A percentile compares a stretch with the other conserved stretches of the same genome.
Conservation (phyloP, 2,113 vertebrate genomes). For the Oreochromis aureus region DNA sequence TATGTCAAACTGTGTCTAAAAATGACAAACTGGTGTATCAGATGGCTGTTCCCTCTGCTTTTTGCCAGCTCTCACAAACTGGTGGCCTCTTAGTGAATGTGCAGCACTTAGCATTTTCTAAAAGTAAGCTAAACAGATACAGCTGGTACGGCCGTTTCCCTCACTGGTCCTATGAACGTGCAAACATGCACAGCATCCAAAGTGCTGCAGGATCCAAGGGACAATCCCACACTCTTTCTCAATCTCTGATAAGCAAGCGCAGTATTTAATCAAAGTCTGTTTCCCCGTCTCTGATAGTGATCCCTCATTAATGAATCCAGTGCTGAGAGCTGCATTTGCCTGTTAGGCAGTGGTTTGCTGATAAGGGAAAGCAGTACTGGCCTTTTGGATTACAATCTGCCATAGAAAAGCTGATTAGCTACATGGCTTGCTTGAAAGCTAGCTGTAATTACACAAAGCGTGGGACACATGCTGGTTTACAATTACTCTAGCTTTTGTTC, state of each 20-base stretch:
- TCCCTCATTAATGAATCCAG: slow-evolving; percentile 40
- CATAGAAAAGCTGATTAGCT: slow-evolving; percentile 67
- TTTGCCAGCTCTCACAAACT: not conserved
- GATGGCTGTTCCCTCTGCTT: not conserved
- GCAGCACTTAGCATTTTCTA: not conserved
- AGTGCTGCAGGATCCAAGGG: not conserved
- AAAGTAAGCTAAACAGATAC: not conserved
- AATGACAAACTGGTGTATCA: not conserved
- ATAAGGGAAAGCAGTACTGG: slow-evolving; percentile 58
- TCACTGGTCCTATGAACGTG: not conserved
- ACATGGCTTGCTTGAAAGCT: slow-evolving; percentile 41
- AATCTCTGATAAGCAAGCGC: slow-evolving; percentile 8
- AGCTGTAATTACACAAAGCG: slow-evolving; percentile 56
- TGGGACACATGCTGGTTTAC: slow-evolving; percentile 6
- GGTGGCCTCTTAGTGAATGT: not conserved
- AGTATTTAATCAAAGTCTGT: slow-evolving; percentile 28
- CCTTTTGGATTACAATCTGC: slow-evolving; percentile 65
- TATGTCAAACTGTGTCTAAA: not conserved
- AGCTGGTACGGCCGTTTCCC: not conserved
- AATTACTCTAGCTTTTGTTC: not conserved
- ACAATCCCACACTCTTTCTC: not conserved
- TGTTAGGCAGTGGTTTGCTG: slow-evolving; percentile 39
- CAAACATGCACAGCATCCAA: not conserved
- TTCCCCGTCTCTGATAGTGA: slow-evolving; percentile 20
- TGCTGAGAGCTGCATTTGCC: slow-evolving; percentile 35